Conservation (phyloP, 2,797 vertebrate species). For the Poeciliopsis paucimaculata region DNA sequence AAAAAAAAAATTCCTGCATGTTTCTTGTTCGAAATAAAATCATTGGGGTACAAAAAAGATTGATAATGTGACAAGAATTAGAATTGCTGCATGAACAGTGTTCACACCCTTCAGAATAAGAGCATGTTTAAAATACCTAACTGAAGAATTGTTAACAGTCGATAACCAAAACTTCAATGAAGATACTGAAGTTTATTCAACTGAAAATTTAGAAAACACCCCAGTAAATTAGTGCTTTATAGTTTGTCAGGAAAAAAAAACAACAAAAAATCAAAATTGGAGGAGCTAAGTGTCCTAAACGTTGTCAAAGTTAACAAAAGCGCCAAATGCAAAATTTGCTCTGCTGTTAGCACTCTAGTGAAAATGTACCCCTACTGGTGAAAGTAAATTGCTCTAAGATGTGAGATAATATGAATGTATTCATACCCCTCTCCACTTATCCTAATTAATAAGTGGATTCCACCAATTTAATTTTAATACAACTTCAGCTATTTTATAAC, state of each 20-base stretch:
- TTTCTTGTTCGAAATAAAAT: background rate
- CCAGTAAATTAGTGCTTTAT: background rate
- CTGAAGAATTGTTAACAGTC: background rate
- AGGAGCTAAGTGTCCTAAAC: background rate
- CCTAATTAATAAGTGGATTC: background rate
- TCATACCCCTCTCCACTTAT: background rate
- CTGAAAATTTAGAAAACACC: background rate
- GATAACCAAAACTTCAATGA: background rate
- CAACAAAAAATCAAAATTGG: background rate
- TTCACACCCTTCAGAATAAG: background rate
- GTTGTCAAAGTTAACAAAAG: background rate
- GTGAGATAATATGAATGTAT: slow-evolving; percentile 3
- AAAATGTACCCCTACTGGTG: background rate
- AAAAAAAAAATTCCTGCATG: background rate
- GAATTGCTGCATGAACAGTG: background rate
- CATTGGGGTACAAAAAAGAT: background rate
- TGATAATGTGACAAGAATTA: background rate
- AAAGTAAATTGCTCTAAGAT: slow-evolving; percentile 22
- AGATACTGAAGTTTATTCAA: background rate
- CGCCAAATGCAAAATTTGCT: background rate
- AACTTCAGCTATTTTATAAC: background rate
- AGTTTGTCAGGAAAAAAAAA: background rate
- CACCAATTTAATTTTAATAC: background rate
- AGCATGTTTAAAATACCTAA: background rate
- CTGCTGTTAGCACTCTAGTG: background rate